Base-by-base conservation (phyloP, 1,140 invertebrate species). In the Euschistus heros region DNA sequence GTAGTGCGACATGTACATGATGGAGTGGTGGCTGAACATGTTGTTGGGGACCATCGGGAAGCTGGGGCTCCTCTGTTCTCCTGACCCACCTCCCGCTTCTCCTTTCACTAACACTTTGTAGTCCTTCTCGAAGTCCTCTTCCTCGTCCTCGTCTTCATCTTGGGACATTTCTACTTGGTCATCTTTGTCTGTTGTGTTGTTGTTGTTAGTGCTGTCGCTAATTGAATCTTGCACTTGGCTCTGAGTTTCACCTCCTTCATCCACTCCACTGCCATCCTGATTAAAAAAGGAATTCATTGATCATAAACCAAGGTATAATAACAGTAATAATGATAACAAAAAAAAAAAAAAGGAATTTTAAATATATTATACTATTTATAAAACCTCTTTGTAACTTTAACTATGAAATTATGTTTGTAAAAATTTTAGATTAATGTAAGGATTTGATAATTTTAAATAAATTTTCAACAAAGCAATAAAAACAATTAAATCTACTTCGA, bases 1-100 rank as follows among this genome's bases (percentile, higher is more conserved):
- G 73, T 91, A 92, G 72, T 90, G 89, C 69, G 87, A 89, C 89
- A 93, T 92, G 73, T 92, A 92, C 87, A 92, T 91, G 70, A 92
- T 90, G 66, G 86, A 86, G 8, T 37, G n/a, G n/a, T n/a, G 89
- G 50, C 83, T 81, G 74, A 92, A 91, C 13, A 72, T 71, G 0
- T 86, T 85, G 73, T 89, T 89, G 44, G 87, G 87, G 1, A 90
- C 86, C 73, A 92, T 78, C 2, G 88, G 87, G 72, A 91, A 90
- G 26, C 82, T 81, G 33, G 77, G 77, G 61, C 84, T 71, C 18
- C 81, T 79, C 67, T 78, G 33, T 52, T 20, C 18, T 64, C 66
- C 44, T 64, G 71, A 20, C 70, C 70, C 24, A 72, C 72, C 57
- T 71, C 78, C 50, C 76, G 76, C 22, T 10, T 57, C 54, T 14